These are phyloP conservation scores for Pedetes capensis DNA, from an alignment of 2,113 vertebrate species.

Conservation along the genomic window DNA sequence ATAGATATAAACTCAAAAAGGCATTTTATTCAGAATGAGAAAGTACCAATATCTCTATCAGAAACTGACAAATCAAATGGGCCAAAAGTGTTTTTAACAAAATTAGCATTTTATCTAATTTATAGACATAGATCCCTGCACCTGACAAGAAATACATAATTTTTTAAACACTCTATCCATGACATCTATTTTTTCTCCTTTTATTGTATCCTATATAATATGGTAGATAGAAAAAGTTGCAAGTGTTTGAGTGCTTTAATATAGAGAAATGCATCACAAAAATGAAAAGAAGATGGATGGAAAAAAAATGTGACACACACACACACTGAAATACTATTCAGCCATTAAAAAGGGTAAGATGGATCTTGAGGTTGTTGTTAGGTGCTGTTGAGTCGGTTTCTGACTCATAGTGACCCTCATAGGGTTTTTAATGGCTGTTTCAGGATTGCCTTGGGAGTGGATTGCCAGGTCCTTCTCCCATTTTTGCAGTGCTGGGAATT, in stretches of 20 bases:
- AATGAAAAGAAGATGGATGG: background rate
- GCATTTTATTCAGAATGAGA: background rate
- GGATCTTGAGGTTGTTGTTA: background rate
- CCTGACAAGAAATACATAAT: background rate
- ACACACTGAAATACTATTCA: background rate
- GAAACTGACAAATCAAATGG: background rate
- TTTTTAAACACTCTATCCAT: background rate
- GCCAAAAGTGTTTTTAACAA: background rate
- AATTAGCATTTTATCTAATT: background rate
- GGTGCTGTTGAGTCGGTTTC: too few relatives aligned
- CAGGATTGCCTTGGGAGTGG: too few relatives aligned
- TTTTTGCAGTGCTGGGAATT: too few relatives aligned
- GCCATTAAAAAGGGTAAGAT: background rate
- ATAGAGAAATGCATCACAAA: background rate
- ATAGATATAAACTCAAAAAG: too few relatives aligned
- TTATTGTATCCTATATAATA: background rate
- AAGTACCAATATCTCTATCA: background rate
- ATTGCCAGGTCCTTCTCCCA: too few relatives aligned
- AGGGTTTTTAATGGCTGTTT: too few relatives aligned
- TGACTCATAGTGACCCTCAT: too few relatives aligned
- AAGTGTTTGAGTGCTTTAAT: background rate
- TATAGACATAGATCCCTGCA: background rate
- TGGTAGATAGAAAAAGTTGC: background rate
- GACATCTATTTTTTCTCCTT: background rate
- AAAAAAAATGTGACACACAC: background rate